Evolutionary conservation across 2,113 vertebrate genomes (phyloP).

Genomic region (Apodemus speciosus): DNA sequence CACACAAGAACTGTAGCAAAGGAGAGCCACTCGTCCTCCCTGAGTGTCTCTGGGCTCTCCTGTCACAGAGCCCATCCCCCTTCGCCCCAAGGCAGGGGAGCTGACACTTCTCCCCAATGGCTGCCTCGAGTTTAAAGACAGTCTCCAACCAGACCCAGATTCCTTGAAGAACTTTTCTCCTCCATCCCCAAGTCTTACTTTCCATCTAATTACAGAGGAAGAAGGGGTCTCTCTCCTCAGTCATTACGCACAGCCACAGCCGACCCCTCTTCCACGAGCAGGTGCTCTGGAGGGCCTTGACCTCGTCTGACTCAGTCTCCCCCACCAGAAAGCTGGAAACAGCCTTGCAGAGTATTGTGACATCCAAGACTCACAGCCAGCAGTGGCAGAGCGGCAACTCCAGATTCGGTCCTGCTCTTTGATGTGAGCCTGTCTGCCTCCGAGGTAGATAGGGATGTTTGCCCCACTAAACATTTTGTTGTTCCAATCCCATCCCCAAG

Average conservation of each 20-base stretch:
- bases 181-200: background rate
- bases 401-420: background rate
- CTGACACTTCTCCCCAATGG: background rate
- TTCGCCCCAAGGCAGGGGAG: background rate
- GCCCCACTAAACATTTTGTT: background rate
- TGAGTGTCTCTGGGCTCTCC: background rate
- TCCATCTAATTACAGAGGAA: background rate
- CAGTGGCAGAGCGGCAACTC: background rate
- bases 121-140: background rate
- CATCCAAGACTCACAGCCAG: background rate
- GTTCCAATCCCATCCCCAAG: background rate
- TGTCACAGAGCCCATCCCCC: background rate
- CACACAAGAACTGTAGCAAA: background rate
- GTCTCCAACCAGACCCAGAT: background rate
- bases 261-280: background rate
- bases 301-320: background rate
- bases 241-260: background rate
- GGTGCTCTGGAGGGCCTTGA: background rate
- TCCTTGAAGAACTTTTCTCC: background rate
- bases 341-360: fast-evolving
- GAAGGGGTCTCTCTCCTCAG: background rate
- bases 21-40: background rate
- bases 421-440: background rate
- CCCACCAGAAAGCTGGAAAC: background rate
- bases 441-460: background rate